phyloP scores from a whole-genome alignment of 2,888 invertebrate genomes.

The Thymelicus lineola region DNA sequence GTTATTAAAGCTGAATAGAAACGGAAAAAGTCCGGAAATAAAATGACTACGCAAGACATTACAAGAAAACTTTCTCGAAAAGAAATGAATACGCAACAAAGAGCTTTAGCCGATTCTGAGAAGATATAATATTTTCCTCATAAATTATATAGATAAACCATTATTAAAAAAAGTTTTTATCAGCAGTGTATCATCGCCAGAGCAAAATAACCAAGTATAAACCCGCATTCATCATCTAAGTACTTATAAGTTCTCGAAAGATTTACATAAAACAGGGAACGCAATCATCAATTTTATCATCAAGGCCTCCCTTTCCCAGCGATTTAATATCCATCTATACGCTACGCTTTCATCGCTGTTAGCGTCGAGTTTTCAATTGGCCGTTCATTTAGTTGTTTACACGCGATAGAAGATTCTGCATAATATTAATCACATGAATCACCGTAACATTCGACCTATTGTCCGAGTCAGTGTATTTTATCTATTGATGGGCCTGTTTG shows the following conservation, averaged over 20 bases:
- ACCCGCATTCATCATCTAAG: slow-evolving; percentile 7
- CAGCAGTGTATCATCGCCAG: neutral
- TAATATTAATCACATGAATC: slow-evolving; percentile 38
- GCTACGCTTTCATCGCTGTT: slow-evolving; percentile 29
- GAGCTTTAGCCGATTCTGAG: no score
- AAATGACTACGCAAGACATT: no score
- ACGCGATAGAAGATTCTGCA: slow-evolving; percentile 36
- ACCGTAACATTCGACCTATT: slow-evolving; percentile 39
- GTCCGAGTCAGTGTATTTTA: slow-evolving; percentile 38
- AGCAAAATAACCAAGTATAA: slow-evolving; percentile 6
- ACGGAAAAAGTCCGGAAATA: no score
- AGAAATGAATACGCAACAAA: no score
- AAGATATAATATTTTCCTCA: no score
- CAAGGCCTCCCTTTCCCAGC: slow-evolving; percentile 29
- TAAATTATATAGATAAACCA: neutral
- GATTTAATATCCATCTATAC: slow-evolving; percentile 34
- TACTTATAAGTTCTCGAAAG: slow-evolving; percentile 8
- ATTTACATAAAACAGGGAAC: slow-evolving; percentile 28
- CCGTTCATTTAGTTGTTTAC: slow-evolving; percentile 38
- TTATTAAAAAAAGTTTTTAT: neutral
- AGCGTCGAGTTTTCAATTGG: slow-evolving; percentile 35
- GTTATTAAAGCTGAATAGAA: no score
- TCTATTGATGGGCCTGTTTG: slow-evolving; percentile 50
- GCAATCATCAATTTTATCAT: slow-evolving; percentile 22
- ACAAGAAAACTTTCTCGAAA: no score